phyloP scores from a whole-genome alignment of 2,888 invertebrate species.

The Ormyrus labotus region DNA sequence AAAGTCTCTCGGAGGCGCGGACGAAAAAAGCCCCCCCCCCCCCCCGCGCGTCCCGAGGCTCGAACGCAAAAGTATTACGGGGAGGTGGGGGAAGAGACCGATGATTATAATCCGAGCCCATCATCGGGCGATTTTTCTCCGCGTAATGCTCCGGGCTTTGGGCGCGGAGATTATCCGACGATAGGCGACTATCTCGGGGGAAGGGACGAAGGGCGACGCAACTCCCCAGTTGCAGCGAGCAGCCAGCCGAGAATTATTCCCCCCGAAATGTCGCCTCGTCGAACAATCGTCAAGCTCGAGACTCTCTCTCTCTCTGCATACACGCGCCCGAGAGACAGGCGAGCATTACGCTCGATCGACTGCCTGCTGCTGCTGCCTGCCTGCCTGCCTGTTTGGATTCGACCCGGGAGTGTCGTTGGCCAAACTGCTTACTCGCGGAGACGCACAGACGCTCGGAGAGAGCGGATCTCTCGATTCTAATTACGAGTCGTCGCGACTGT shows the following conservation, averaged over 20 bases:
- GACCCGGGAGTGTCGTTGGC: constrained; percentile 45
- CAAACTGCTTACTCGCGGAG: not conserved
- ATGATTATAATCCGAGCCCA: constrained; percentile 30
- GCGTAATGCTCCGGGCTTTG: constrained; percentile 14
- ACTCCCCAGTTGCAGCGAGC: not conserved
- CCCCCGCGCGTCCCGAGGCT: too few relatives aligned
- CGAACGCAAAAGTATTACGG: too few relatives aligned
- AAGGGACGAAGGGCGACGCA: constrained; percentile 13
- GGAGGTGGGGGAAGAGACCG: too few relatives aligned
- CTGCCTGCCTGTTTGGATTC: constrained; percentile 2
- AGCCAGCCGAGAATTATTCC: constrained; percentile 2
- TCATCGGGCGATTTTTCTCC: constrained; percentile 37
- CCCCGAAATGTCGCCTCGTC: not conserved
- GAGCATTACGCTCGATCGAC: constrained; percentile 21
- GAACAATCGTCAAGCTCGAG: constrained; percentile 14
- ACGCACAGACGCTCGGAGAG: not conserved
- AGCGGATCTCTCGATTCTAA: constrained; percentile 40
- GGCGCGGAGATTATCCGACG: constrained; percentile 37
- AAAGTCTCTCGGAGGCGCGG: too few relatives aligned
- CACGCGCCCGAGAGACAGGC: not conserved
- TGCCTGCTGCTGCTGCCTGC: not conserved
- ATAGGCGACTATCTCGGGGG: constrained; percentile 39
- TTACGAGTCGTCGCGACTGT: constrained; percentile 52
- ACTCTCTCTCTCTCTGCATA: too few relatives aligned
- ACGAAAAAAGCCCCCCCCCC: too few relatives aligned